Evolutionary conservation across 64 coral and sea anemone genomes (phyloP).

Genomic region (Catalaphyllia jardinei): DNA sequence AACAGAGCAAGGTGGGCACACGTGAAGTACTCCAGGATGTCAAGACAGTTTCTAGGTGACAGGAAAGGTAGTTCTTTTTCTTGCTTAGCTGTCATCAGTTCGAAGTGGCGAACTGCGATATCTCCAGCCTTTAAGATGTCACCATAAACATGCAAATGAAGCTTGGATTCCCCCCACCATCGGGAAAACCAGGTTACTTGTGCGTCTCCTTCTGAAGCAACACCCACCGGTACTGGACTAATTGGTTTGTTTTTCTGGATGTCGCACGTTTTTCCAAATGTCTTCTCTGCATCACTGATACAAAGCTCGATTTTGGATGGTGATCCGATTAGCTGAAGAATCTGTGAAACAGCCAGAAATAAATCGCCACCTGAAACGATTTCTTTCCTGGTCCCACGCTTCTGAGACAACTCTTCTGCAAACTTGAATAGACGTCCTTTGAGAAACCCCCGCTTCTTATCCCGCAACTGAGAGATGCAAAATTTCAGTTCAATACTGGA

Average conservation of each 20-base stretch:
- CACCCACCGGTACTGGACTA: conserved; percentile 20
- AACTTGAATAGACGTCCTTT: conserved; percentile 28
- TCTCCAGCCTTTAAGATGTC: conserved; percentile 52
- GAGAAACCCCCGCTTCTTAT: no score
- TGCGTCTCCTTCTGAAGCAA: not conserved
- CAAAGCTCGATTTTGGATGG: not conserved
- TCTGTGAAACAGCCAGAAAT: conserved; percentile 66
- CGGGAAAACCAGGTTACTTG: conserved; percentile 46
- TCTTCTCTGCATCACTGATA: conserved; percentile 48
- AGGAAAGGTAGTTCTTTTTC: conserved; percentile 24
- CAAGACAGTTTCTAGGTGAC: conserved; percentile 61
- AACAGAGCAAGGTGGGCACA: conserved; percentile 62
- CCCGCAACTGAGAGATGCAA: no score
- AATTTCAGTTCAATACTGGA: no score
- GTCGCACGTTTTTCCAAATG: not conserved
- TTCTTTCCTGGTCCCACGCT: not conserved
- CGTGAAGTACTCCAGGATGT: conserved; percentile 79
- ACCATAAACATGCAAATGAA: conserved; percentile 35
- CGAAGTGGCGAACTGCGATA: conserved; percentile 36
- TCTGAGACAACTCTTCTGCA: not conserved
- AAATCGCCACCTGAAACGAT: conserved; percentile 46
- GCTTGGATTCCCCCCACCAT: conserved; percentile 49
- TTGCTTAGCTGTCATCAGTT: conserved; percentile 32
- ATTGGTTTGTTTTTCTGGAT: not conserved
- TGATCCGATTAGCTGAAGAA: conserved; percentile 44